Evolutionary conservation across 2,113 vertebrate genomes (phyloP), one percentile per base, ranked within the genome.

Genomic region (Oncorhynchus kisutch): DNA sequence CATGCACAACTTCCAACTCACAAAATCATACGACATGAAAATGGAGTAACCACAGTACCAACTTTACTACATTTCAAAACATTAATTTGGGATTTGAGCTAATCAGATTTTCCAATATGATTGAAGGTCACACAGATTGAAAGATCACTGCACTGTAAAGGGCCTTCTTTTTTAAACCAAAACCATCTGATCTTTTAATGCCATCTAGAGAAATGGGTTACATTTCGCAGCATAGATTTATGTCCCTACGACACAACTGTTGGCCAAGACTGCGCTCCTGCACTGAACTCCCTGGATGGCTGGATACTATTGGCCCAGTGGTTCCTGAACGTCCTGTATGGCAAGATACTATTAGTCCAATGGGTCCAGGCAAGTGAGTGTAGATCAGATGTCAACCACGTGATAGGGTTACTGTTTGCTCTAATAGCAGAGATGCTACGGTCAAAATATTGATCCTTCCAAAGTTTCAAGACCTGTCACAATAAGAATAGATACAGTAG

Each of bases 121-220:
- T 70, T 45, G 3, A 1, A 45, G 9, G 39, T 54, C 18, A 27
- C 59, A 65, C 22, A 11, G 29, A 49, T 57, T 49, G 34, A 68
- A 39, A 69, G 60, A 67, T 67, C 68, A 78, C 11, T 9, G 59
- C 9, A 70, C n/a, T 9, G 29, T 76, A 48, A 75, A 48, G 76
- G 72, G 70, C 51, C 65, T 24, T 16, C 3, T 78, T 85, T 89
- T 71, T 79, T 27, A 78, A 24, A 54, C 77, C 57, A 51, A 75
- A 27, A 75, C 62, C 76, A 22, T 84, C 74, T 85, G 83, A 87
- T 77, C 78, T 82, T 73, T 81, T 31, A 18, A 62, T 71, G 59
- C n/a, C 79, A 64, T 87, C 51, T 75, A 29, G 25, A 31, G 76
- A 25, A 49, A 82, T 79, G 39, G 72, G 81, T 80, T 83, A 84